phyloP scores from a whole-genome alignment of 2,888 invertebrate species.

The Endomychus coccineus region DNA sequence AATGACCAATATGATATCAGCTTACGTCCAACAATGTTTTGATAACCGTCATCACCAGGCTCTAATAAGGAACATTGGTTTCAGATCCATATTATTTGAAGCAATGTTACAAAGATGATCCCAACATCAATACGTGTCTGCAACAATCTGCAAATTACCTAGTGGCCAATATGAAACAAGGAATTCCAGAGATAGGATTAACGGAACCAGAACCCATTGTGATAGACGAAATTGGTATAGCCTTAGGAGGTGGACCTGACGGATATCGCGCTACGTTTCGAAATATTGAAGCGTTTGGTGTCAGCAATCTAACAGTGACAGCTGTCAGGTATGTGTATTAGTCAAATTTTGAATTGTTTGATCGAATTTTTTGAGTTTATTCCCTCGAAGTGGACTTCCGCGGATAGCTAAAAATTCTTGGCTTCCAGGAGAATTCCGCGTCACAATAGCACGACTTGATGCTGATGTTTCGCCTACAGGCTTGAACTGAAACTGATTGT shows the following conservation, averaged over 20 bases:
- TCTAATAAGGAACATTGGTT: slow-evolving; percentile 20
- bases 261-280: slow-evolving; percentile 76
- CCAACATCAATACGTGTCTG: slow-evolving; percentile 65
- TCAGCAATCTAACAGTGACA: slow-evolving; percentile 71
- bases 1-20: no score
- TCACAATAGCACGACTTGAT: no score
- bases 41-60: not conserved
- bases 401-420: no score
- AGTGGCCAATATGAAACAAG: slow-evolving; percentile 61
- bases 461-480: no score
- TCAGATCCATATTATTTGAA: slow-evolving; percentile 63
- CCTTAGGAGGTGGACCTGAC: slow-evolving; percentile 72
- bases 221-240: slow-evolving; percentile 76
- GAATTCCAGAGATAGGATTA: slow-evolving; percentile 66
- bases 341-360: no score
- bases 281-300: slow-evolving; percentile 73
- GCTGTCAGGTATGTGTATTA: slow-evolving; percentile 63
- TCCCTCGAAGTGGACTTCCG: no score
- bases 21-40: no score
- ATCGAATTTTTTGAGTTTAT: no score
- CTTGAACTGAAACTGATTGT: no score
- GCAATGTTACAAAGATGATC: slow-evolving; percentile 63
- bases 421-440: no score
- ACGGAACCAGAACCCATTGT: slow-evolving; percentile 69
- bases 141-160: slow-evolving; percentile 67